Evolutionary conservation across 1,140 invertebrate genomes (phyloP).

Genomic region (Saccostrea echinata): DNA sequence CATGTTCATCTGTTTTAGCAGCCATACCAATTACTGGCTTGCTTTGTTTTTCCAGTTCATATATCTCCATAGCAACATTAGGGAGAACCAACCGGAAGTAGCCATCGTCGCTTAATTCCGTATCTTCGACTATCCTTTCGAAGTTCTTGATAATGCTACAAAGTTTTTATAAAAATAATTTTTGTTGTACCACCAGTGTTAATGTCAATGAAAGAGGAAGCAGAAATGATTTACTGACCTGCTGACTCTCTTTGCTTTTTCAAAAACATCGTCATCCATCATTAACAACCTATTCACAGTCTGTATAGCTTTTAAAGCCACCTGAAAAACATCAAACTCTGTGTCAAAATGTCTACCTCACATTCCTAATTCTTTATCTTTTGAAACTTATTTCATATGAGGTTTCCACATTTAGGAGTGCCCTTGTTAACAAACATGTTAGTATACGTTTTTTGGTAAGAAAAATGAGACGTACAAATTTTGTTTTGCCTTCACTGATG

Average conservation of each 20-base stretch:
- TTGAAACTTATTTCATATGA: too few species aligned
- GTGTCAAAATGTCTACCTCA: too few species aligned
- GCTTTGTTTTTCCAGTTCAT: conserved; percentile 59
- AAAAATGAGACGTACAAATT: conserved; percentile 58
- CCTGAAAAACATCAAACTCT: conserved; percentile 44
- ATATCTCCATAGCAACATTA: conserved; percentile 74
- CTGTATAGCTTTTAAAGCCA: conserved; percentile 56
- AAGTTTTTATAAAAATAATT: not conserved
- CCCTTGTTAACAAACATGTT: too few species aligned
- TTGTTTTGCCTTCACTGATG: conserved; percentile 48
- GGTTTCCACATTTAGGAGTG: too few species aligned
- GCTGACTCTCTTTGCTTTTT: conserved; percentile 59
- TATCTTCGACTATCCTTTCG: conserved; percentile 68
- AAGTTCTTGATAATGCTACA: conserved; percentile 69
- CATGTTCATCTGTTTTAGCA: conserved; percentile 48
- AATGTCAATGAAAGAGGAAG: not conserved
- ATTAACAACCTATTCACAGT: conserved; percentile 65
- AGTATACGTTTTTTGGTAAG: too few species aligned
- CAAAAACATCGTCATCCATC: conserved; percentile 50
- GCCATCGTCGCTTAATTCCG: conserved; percentile 58
- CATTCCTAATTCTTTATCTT: too few species aligned
- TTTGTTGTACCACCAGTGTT: not conserved
- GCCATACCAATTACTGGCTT: conserved; percentile 71
- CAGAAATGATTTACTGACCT: conserved; percentile 24
- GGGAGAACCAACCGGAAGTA: conserved; percentile 68